Conservation (phyloP, 2,113 vertebrate genomes). For the Carassius gibelio region DNA sequence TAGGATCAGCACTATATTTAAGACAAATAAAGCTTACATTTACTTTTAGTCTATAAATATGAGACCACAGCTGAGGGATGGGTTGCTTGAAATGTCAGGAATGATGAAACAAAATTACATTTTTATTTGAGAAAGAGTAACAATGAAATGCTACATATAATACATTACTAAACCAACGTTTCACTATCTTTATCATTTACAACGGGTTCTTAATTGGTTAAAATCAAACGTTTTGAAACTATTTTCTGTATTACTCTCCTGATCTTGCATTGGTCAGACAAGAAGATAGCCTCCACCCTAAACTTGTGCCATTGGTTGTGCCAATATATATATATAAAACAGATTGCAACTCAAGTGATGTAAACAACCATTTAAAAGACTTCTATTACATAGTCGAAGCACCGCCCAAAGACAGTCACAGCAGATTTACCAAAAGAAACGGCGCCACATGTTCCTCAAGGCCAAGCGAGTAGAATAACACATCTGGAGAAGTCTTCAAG, state of each 20-base stretch:
- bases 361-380: neutral
- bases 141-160: no score
- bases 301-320: no score
- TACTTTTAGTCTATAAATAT: neutral
- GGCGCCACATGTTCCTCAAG: neutral
- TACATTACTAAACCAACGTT: no score
- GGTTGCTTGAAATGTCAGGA: neutral
- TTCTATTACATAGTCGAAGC: neutral
- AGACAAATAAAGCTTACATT: constrained; percentile 4
- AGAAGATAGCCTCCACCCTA: neutral
- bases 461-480: constrained; percentile 17
- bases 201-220: no score
- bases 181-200: no score
- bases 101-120: neutral
- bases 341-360: no score
- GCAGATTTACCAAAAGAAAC: constrained; percentile 53
- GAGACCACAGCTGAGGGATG: constrained; percentile 21
- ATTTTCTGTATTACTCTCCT: neutral
- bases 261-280: neutral
- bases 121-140: no score
- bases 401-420: constrained; percentile 52
- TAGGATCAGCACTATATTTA: neutral
- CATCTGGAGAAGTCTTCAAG: constrained; percentile 15
- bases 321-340: neutral
- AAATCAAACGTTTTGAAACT: no score